Evolutionary conservation across 2,888 invertebrate species (phyloP).

Genomic region (Harmothoe impar): DNA sequence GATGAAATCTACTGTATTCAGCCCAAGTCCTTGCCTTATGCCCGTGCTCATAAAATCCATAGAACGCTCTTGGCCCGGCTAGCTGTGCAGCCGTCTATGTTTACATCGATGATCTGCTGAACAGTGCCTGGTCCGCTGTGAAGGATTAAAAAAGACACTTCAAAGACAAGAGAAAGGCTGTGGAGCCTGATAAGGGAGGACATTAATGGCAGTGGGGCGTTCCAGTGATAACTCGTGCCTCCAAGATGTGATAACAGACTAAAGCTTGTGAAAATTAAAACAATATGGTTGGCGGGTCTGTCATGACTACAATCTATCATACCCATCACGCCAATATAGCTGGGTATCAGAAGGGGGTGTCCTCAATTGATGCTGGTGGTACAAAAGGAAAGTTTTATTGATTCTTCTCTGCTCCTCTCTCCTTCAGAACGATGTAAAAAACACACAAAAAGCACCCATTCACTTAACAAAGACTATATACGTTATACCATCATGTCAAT

Average conservation of each 20-base stretch:
- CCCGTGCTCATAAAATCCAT: neutral
- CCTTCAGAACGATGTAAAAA: too few relatives aligned
- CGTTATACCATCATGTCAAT: too few relatives aligned
- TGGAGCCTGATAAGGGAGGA: neutral
- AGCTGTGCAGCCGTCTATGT: neutral
- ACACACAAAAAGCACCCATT: too few relatives aligned
- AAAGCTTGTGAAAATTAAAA: neutral
- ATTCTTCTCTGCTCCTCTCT: too few relatives aligned
- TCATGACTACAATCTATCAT: neutral
- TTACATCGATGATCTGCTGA: neutral
- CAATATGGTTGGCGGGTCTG: neutral
- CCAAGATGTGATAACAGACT: conserved; percentile 3
- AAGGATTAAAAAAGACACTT: neutral
- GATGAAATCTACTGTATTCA: neutral
- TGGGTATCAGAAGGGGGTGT: neutral
- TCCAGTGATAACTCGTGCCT: neutral
- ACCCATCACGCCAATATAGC: conserved; percentile 6
- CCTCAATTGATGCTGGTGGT: too few relatives aligned
- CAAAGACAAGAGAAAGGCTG: conserved; percentile 1
- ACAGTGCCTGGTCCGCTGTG: neutral
- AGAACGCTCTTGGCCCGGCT: neutral
- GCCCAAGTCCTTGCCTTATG: neutral
- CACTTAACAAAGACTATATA: too few relatives aligned
- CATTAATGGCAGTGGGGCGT: neutral
- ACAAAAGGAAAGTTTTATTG: too few relatives aligned